These are phyloP conservation scores for Drosophila heteroneura DNA, from an alignment of 2,888 invertebrate genomes.

Conservation along the genomic window DNA sequence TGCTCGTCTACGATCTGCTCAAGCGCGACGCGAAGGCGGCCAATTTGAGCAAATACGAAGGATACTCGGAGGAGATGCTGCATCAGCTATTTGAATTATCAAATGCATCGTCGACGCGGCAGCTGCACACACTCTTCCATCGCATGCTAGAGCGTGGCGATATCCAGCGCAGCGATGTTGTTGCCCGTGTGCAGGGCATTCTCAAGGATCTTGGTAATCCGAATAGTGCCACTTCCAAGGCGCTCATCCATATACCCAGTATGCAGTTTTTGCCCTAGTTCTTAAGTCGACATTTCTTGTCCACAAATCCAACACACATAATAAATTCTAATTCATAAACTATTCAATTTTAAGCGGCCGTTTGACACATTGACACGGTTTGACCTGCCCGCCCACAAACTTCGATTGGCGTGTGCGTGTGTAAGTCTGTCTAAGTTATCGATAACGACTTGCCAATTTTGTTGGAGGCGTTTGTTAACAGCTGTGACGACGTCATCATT, in stretches of 20 bases:
- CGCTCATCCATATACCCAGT: conserved; percentile 82
- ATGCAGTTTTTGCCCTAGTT: conserved; percentile 82
- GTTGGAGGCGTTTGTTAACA: conserved; percentile 52
- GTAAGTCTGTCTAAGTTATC: conserved; percentile 44
- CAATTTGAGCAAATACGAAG: conserved; percentile 84
- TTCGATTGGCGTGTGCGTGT: conserved; percentile 8
- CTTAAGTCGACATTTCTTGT: conserved; percentile 43
- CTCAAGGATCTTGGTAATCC: conserved; percentile 83
- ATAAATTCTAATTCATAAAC: conserved; percentile 51
- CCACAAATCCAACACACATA: conserved; percentile 33
- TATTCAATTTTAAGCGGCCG: conserved; percentile 32
- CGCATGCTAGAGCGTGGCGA: conserved; percentile 83
- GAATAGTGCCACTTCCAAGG: conserved; percentile 79
- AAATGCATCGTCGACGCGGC: conserved; percentile 81
- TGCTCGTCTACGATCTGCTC: conserved; percentile 85
- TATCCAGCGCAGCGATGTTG: conserved; percentile 83
- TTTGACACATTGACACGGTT: conserved; percentile 73
- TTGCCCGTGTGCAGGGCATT: conserved; percentile 81
- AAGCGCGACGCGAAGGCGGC: conserved; percentile 85
- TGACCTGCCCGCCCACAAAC: conserved; percentile 33
- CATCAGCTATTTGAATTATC: conserved; percentile 81
- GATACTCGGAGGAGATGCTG: conserved; percentile 83
- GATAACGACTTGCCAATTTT: conserved; percentile 61
- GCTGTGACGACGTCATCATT: conserved; percentile 57
- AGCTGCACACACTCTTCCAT: conserved; percentile 83